Percentiles rank a stretch among this genome's conserved stretches.
Evolutionary conservation across 2,797 vertebrate genomes (phyloP).

Genomic region (Urophycis tenuis): DNA sequence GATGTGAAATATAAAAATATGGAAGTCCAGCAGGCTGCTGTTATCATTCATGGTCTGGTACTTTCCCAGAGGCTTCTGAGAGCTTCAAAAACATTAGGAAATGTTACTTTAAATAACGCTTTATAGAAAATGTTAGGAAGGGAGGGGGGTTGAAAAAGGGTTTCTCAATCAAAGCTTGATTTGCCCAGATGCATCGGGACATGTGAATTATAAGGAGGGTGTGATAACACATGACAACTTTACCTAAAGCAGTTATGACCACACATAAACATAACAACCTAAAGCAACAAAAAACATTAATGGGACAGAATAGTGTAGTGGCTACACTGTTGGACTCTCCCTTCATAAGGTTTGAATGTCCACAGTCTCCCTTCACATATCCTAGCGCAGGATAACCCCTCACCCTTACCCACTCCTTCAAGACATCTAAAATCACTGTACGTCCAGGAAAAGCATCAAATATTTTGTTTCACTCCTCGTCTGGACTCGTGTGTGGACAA

Average conservation of each 20-base stretch:
- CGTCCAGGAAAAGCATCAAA: background rate
- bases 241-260: too few relatives aligned
- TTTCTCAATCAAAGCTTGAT: too few relatives aligned
- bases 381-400: background rate
- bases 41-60: constrained; percentile 14
- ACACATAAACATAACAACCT: too few relatives aligned
- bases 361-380: too few relatives aligned
- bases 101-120: too few relatives aligned
- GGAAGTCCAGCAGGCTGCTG: background rate
- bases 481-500: background rate
- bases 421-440: background rate
- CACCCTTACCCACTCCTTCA: background rate
- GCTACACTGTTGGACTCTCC: background rate
- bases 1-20: constrained; percentile 16
- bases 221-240: background rate
- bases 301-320: too few relatives aligned
- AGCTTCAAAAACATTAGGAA: too few relatives aligned
- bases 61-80: constrained; percentile 7
- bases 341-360: background rate
- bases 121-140: too few relatives aligned
- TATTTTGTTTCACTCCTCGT: background rate
- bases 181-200: background rate
- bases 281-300: too few relatives aligned
- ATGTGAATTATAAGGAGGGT: background rate
- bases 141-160: too few relatives aligned